Conservation (phyloP, 2,797 vertebrate species). For the Muraenolepis orangiensis region DNA sequence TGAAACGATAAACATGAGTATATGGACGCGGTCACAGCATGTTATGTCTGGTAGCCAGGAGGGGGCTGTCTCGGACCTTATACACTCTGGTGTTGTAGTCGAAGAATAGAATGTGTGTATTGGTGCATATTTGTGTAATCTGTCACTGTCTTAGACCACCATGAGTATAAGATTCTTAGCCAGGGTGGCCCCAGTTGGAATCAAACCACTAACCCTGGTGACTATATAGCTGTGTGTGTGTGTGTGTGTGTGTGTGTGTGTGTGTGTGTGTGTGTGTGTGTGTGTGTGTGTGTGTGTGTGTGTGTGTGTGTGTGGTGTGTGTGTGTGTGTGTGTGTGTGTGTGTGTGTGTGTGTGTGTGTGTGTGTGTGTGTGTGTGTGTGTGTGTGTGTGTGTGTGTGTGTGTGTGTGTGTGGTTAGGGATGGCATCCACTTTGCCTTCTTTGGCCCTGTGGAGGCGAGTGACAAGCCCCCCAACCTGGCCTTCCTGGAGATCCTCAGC, state of each 20-base stretch:
- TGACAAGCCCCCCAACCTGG: constrained; percentile 66
- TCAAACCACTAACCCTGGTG: neutral
- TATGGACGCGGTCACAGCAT: no score
- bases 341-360: constrained; percentile 2
- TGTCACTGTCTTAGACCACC: neutral
- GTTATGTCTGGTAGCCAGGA: no score
- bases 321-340: neutral
- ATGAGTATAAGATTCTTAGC: no score
- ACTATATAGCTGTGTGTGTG: neutral
- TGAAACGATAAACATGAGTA: neutral
- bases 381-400: neutral
- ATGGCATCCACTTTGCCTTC: constrained; percentile 82
- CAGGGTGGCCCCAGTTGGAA: no score
- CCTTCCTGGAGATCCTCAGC: constrained; percentile 84
- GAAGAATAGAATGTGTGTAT: neutral
- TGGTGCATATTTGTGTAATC: neutral
- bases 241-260: constrained; percentile 6
- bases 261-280: neutral
- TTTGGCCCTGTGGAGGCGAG: constrained; percentile 48
- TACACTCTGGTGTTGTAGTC: neutral
- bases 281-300: constrained; percentile 1
- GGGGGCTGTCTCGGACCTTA: neutral
- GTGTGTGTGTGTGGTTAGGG: constrained; percentile 62
- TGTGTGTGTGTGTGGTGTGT: neutral
- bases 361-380: neutral